Base-by-base conservation (phyloP, 2,888 invertebrate species). In the Smittia aterrima region DNA sequence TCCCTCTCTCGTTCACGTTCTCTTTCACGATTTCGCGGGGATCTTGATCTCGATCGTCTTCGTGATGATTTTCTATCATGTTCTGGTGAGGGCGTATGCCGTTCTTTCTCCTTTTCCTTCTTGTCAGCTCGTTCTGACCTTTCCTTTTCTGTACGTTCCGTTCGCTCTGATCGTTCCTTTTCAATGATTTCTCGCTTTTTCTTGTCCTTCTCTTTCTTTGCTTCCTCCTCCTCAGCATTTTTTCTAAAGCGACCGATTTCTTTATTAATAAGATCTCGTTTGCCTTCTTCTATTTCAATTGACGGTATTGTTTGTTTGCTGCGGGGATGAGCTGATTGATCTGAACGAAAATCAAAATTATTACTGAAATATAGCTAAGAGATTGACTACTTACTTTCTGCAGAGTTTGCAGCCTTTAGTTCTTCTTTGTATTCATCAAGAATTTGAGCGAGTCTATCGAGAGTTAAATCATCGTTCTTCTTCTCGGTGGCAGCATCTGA, bases 231-330 rank as follows among this genome's bases (percentile, higher is more conserved):
- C 76, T 83, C 83, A 16, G 83, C 97, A 78, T 95, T 93, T 85
- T 97, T 96, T 76, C 98, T 89, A 85, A 98, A 98, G 85, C 95
- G 96, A 79, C 95, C 95, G 83, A 98, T 98, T 87, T 98, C 98
- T 79, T 96, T 88, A 80, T 95, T 95, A 78, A 98, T 98, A 78
- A 98, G 88, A 83, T 96, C 95, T 67, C 96, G 90, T 83, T 97
- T 96, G 81, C 97, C 97, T 84, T 97, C 97, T 81, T 98, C 98
- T 76, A 97, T 90, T 82, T 95, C 95, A 32, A 92, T 91, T 79
- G 93, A 93, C 78, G 92, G 92, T 38, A 93, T 84, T 75, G 74
- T 53, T 38, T 70, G 70, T 41, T 71, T 66, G 47, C 74, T 75
- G 18, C 75, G 74, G 22, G 75, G 76, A 38, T 67, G 68, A 2